Evolutionary conservation across 2,113 vertebrate genomes (phyloP), one percentile per base, ranked within the genome.

Genomic region (Pseudorasbora parva): DNA sequence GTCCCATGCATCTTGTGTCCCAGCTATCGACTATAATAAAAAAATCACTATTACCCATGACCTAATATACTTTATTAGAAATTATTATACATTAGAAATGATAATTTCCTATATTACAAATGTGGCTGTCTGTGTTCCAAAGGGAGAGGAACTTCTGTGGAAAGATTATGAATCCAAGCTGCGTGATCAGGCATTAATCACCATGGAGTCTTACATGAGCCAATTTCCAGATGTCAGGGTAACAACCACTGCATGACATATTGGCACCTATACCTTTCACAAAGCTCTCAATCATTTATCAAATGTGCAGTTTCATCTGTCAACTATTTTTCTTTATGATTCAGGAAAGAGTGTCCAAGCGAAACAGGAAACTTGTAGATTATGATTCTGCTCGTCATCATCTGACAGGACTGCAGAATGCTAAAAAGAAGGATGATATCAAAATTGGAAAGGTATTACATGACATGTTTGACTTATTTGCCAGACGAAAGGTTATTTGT

Each of bases 121-220:
- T 45, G 15, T 76, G 15, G 33, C 10, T 77, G 25, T 45, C 33
- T 87, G 85, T 17, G 15, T 37, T 12, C 68, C 86, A 87, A 85
- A 99, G 98, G 97, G 96, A 80, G 97, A 98, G 23, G 95, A 98
- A 74, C 96, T 97, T 25, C 93, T 98, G 71, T 99, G 98, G 98
- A 97, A 96, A 19, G 97, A 98, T 93, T 97, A 94, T 41, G 97
- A 98, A 90, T 94, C 95, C 7, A 98, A 98, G 89, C 49, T 98
- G 76, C 86, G 92, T 0, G 97, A 98, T 90, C 97, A 98, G 88
- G 95, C 93, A 0, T 17, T 97, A 68, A 91, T 93, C 82, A 94
- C 96, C 84, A 95, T 98, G 96, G 96, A 98, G 92, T 96, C 95
- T 72, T 99, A 98, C 60, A 92, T 97, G 87, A 90, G 93, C 82